Evolutionary conservation across 2,888 invertebrate genomes (phyloP).

Genomic region (Steinernema hermaphroditum): DNA sequence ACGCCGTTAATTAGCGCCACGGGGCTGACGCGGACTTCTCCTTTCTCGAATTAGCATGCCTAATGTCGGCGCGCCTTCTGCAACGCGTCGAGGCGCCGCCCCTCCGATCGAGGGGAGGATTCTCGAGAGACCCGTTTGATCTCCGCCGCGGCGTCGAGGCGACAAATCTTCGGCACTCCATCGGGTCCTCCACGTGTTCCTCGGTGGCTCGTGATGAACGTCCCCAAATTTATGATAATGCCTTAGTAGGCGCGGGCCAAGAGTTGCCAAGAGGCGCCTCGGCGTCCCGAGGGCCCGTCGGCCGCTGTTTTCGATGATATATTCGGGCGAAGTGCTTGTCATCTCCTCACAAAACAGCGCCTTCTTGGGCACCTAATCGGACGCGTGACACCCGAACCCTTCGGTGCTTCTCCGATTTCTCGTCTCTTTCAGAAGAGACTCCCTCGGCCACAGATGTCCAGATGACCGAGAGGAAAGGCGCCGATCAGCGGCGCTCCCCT

Average conservation of each 20-base stretch:
- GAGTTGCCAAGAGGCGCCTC: slow-evolving; percentile 22
- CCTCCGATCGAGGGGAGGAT: background rate
- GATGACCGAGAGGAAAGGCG: slow-evolving; percentile 10
- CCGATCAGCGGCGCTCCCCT: background rate
- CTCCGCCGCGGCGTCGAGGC: slow-evolving; percentile 6
- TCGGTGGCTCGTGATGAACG: slow-evolving; percentile 9
- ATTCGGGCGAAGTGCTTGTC: slow-evolving; percentile 18
- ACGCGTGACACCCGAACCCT: slow-evolving; percentile 1
- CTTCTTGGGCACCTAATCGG: slow-evolving; percentile 1
- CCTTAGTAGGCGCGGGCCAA: slow-evolving; percentile 18
- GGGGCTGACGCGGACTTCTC: background rate
- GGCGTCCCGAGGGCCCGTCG: background rate
- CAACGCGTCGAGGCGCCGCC: slow-evolving; percentile 15
- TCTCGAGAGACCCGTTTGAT: slow-evolving; percentile 22
- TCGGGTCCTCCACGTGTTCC: background rate
- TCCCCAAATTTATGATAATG: slow-evolving; percentile 30
- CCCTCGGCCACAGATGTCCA: background rate
- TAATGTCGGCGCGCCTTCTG: background rate
- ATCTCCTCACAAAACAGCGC: slow-evolving; percentile 17
- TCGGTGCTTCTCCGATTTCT: slow-evolving; percentile 5
- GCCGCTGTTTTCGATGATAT: slow-evolving; percentile 17
- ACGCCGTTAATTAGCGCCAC: background rate
- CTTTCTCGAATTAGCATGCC: background rate
- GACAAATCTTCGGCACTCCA: slow-evolving; percentile 13
- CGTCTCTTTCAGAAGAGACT: slow-evolving; percentile 1